Conservation (phyloP, 2,888 invertebrate species). For the Dryobota labecula region DNA sequence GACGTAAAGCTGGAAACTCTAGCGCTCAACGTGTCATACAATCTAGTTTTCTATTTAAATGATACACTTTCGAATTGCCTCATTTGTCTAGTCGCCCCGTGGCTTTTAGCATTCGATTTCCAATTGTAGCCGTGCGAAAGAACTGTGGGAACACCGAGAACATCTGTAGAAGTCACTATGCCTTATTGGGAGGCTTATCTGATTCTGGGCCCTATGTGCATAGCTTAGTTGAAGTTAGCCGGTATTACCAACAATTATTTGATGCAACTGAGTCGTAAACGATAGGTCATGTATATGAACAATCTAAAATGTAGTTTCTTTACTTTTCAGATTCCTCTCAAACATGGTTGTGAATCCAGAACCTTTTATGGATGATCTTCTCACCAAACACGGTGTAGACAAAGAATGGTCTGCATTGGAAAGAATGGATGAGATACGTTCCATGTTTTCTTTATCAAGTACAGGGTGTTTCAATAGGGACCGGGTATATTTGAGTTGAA, state of each 20-base stretch:
- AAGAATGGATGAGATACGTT: background rate
- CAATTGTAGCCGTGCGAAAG: constrained; percentile 64
- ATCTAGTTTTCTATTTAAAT: constrained; percentile 78
- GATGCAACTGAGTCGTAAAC: background rate
- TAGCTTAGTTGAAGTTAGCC: constrained; percentile 29
- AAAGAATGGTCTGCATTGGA: constrained; percentile 1
- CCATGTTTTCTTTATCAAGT: background rate
- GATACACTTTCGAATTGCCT: constrained; percentile 74
- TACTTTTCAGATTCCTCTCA: background rate
- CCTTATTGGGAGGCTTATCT: constrained; percentile 56
- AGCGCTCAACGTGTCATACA: constrained; percentile 67
- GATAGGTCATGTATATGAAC: background rate
- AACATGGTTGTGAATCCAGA: background rate
- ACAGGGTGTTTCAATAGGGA: too few species aligned
- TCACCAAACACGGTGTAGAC: background rate
- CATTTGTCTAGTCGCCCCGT: constrained; percentile 71
- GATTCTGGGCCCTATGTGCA: constrained; percentile 43
- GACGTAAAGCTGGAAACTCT: constrained; percentile 50
- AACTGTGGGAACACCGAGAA: constrained; percentile 62
- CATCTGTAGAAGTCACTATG: constrained; percentile 58
- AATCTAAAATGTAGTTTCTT: background rate
- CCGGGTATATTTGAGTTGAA: too few species aligned
- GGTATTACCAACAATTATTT: constrained; percentile 34
- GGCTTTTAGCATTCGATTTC: constrained; percentile 66
- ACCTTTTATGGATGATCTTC: background rate